These are phyloP conservation scores for Tetranychus truncatus DNA, from an alignment of 2,888 invertebrate species.

Conservation along the genomic window DNA sequence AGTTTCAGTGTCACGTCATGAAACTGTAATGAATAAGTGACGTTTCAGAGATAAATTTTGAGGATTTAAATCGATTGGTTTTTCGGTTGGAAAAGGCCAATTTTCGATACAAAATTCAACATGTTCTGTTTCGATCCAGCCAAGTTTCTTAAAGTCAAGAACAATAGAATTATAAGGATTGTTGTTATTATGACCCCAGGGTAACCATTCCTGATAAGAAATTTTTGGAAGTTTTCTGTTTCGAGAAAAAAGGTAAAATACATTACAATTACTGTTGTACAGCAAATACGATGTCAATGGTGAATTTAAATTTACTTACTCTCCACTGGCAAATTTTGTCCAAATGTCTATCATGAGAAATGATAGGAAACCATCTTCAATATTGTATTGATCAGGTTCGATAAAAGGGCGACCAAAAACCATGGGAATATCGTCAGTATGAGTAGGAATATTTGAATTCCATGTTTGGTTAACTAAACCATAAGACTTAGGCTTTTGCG, in stretches of 20 bases:
- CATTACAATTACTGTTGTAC: background rate
- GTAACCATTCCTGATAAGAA: background rate
- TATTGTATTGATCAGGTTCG: background rate
- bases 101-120: background rate
- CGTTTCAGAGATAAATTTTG: too few relatives aligned
- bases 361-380: background rate
- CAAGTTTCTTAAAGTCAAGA: background rate
- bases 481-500: background rate
- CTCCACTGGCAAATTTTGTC: background rate
- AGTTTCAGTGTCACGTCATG: too few relatives aligned
- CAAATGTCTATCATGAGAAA: background rate
- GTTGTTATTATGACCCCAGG: background rate
- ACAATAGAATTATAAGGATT: background rate
- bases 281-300: background rate
- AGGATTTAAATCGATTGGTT: too few relatives aligned
- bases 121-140: background rate
- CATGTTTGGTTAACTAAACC: background rate
- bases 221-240: background rate
- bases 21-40: too few relatives aligned
- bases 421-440: background rate
- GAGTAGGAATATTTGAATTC: background rate
- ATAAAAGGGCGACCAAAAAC: conserved; percentile 1
- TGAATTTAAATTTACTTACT: background rate
- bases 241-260: background rate
- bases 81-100: background rate